These are phyloP conservation scores for Troilus luridus DNA, from an alignment of 2,888 invertebrate genomes.

Conservation along the genomic window DNA sequence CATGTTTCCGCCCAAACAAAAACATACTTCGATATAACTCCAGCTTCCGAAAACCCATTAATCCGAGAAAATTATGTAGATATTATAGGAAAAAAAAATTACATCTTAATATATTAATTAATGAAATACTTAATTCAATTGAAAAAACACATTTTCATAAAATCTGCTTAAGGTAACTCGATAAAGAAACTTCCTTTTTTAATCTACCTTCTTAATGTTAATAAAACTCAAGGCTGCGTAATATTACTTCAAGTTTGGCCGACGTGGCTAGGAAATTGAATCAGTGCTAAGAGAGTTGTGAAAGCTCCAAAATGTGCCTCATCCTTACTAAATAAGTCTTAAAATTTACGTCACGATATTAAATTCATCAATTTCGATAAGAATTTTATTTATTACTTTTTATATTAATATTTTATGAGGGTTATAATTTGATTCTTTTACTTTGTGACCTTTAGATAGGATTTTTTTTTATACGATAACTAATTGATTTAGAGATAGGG, in stretches of 20 bases:
- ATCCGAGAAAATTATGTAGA: too few relatives aligned
- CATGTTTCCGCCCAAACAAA: too few relatives aligned
- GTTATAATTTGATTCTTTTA: too few relatives aligned
- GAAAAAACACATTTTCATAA: neutral
- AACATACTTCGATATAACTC: too few relatives aligned
- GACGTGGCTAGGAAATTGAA: conserved; percentile 12
- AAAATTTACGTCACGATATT: neutral
- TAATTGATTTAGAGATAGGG: too few relatives aligned
- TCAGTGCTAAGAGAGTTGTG: neutral
- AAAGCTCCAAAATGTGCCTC: neutral
- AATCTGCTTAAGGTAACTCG: conserved; percentile 4
- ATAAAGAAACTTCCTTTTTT: conserved; percentile 6
- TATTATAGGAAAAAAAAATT: neutral
- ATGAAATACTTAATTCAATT: neutral
- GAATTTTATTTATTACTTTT: too few relatives aligned
- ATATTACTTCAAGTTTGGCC: neutral
- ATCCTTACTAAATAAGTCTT: neutral
- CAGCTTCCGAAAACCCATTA: too few relatives aligned
- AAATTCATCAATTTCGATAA: neutral
- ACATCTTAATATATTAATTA: too few relatives aligned
- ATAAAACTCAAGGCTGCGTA: neutral
- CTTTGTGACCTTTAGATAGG: too few relatives aligned
- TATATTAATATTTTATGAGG: too few relatives aligned
- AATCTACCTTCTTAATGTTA: neutral
- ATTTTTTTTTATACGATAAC: too few relatives aligned